Conservation (phyloP, 2,797 vertebrate genomes). For the Semaprochilodus insignis region DNA sequence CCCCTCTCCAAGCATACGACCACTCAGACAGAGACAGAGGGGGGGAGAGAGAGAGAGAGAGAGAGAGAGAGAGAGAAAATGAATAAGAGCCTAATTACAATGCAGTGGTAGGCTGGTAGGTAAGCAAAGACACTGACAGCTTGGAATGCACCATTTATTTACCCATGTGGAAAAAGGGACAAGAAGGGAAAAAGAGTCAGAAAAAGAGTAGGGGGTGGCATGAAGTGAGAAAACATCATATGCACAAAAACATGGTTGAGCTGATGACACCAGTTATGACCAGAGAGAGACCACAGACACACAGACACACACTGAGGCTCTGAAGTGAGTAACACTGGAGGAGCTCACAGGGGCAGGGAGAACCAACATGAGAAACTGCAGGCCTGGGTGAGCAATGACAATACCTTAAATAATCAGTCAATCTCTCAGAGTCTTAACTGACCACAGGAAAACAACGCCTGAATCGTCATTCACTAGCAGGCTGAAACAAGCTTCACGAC, state of each 20-base stretch:
- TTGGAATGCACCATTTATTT: conserved; percentile 82
- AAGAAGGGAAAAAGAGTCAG: neutral
- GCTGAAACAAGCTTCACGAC: neutral
- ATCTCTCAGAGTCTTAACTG: neutral
- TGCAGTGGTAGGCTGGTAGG: conserved; percentile 81
- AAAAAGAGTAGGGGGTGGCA: neutral
- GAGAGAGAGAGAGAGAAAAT: conserved; percentile 61
- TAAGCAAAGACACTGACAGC: conserved; percentile 81
- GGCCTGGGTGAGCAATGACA: conserved; percentile 50
- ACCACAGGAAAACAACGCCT: conserved; percentile 13
- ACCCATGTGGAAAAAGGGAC: conserved; percentile 69
- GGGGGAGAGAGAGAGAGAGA: conserved; percentile 14
- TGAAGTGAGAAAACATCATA: neutral
- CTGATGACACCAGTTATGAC: conserved; percentile 24
- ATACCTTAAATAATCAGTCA: conserved; percentile 54
- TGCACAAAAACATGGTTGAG: neutral
- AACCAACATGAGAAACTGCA: conserved; percentile 48
- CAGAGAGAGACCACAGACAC: neutral
- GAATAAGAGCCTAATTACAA: conserved; percentile 78
- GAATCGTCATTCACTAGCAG: neutral
- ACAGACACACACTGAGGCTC: no score
- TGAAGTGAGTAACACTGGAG: conserved; percentile 17
- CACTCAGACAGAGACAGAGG: conserved; percentile 10
- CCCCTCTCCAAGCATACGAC: conserved; percentile 33
- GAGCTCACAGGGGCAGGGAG: conserved; percentile 11